phyloP scores from a whole-genome alignment of 2,888 invertebrate genomes.

The Petrolisthes cinctipes region DNA sequence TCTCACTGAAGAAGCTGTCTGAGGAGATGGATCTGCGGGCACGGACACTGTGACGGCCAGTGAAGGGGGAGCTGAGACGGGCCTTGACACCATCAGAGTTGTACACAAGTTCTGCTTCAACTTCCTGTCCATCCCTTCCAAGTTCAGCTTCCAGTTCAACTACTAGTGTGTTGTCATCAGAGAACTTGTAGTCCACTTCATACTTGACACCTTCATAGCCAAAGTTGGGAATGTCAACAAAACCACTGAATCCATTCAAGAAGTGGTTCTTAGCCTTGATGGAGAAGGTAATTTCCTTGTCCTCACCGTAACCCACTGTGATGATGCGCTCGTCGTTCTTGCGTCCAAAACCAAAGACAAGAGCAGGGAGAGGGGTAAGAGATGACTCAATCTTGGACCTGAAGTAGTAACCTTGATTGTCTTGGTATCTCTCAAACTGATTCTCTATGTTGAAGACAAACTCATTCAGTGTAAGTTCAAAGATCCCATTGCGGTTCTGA shows the following conservation, averaged over 20 bases:
- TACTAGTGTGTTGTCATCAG: slow-evolving; percentile 39
- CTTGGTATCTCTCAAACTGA: slow-evolving; percentile 46
- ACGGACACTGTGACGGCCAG: slow-evolving; percentile 53
- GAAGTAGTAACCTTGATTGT: slow-evolving; percentile 55
- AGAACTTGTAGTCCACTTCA: slow-evolving; percentile 53
- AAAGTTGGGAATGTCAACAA: slow-evolving; percentile 51
- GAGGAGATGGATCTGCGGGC: slow-evolving; percentile 53
- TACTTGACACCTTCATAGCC: slow-evolving; percentile 55
- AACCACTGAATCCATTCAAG: slow-evolving; percentile 51
- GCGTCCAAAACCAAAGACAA: slow-evolving; percentile 57
- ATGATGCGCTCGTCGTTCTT: slow-evolving; percentile 45
- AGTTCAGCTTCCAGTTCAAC: slow-evolving; percentile 50
- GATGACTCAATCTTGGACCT: slow-evolving; percentile 52
- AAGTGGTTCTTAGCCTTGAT: slow-evolving; percentile 58
- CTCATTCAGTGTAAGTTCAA: slow-evolving; percentile 56
- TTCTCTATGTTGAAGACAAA: slow-evolving; percentile 53
- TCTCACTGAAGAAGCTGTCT: slow-evolving; percentile 56
- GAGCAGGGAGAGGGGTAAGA: slow-evolving; percentile 52
- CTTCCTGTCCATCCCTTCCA: slow-evolving; percentile 37
- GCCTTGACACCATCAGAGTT: slow-evolving; percentile 61
- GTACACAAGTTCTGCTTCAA: slow-evolving; percentile 53
- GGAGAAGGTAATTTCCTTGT: slow-evolving; percentile 57
- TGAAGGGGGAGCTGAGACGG: slow-evolving; percentile 41
- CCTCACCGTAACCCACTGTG: slow-evolving; percentile 59
- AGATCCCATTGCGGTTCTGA: slow-evolving; percentile 41